Evolutionary conservation across 1,140 invertebrate genomes (phyloP), one percentile per base, ranked within the genome.

Genomic region (Drosophila bocqueti): DNA sequence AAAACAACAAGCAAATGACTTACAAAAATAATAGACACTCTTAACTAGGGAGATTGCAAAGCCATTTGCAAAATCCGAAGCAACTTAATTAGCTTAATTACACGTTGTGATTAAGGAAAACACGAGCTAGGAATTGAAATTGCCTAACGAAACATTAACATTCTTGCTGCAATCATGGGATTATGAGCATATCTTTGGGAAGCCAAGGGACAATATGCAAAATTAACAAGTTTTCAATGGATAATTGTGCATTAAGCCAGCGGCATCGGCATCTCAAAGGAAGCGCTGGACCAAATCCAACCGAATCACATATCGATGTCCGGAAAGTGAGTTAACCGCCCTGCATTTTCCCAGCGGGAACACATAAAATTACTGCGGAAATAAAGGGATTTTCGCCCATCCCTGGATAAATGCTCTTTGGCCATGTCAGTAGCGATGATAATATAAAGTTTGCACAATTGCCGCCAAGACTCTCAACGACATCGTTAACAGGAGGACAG

Each of bases 401-500:
- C 11, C 29, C 43, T 10, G 63, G 58, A 31, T 66, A 80, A 80
- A 54, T 74, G 77, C 68, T 73, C 69, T 74, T 79, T 64, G 77
- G 43, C 54, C 78, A 42, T 81, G 61, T 79, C 72, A 52, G 61
- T 63, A 45, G 57, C 69, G 60, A 64, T 72, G 64, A 62, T 68
- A 69, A 67, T 71, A 71, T 81, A 52, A 66, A 57, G 58, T 64
- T 68, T 66, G 76, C 60, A 61, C 60, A 84, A 76, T 55, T 80
- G 65, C 73, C 34, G 65, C 49, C 73, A 81, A 81, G 73, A 78
- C 79, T 63, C 63, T 68, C 65, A 81, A 81, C 63, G 82, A 65
- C 73, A 68, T 81, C 78, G 83, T 84, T 84, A 84, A 84, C 66
- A 45, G 64, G 21, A 34, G 50, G 49, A 34, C 21, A 16, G 34